phyloP scores from a whole-genome alignment of 2,888 invertebrate genomes.

The Heteromyza rotundicornis region DNA sequence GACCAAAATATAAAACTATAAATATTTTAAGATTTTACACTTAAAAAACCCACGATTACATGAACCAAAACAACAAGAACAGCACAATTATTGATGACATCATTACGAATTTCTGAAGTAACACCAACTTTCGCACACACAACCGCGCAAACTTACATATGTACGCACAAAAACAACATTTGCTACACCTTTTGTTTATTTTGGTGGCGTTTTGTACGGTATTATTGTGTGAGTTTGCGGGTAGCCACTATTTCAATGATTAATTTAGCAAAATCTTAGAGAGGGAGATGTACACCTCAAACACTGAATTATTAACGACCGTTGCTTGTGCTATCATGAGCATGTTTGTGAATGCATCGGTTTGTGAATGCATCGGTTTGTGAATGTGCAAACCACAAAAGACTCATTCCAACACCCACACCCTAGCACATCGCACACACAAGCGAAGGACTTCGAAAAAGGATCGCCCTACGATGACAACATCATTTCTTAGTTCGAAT shows the following conservation, averaged over 20 bases:
- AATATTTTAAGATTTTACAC: no score
- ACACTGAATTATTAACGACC: background rate
- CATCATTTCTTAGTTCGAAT: background rate
- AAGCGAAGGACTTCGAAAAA: no score
- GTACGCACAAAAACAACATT: background rate
- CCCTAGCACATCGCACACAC: background rate
- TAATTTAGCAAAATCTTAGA: background rate
- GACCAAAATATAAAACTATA: no score
- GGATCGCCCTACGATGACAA: no score
- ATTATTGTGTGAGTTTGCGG: background rate
- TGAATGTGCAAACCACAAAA: background rate
- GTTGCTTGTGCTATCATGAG: background rate
- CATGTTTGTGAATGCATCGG: background rate
- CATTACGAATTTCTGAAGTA: constrained; percentile 50
- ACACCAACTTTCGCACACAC: constrained; percentile 49
- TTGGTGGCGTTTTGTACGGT: background rate
- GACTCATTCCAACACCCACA: background rate
- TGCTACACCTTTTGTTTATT: constrained; percentile 5
- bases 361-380: background rate
- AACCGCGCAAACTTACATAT: constrained; percentile 22
- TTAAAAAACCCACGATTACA: background rate
- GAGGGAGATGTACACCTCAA: background rate
- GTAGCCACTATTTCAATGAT: constrained; percentile 1
- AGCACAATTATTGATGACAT: constrained; percentile 41
- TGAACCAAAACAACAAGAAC: background rate